Conservation (phyloP, 2,888 invertebrate species). For the Limenitis camilla region DNA sequence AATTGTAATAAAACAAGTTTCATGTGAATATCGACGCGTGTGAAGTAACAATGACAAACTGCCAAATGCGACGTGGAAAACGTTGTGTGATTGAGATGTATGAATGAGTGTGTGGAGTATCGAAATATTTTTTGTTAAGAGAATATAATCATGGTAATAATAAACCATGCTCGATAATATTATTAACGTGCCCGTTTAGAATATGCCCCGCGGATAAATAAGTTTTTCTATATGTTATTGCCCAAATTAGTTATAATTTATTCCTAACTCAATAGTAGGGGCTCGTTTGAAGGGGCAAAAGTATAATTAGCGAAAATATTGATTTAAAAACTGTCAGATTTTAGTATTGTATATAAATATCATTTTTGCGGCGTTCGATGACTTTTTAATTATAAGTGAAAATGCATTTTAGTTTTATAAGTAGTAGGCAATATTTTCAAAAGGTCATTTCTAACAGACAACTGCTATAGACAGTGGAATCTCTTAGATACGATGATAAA, state of each 20-base stretch:
- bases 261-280: slow-evolving; percentile 29
- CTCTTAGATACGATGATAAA: slow-evolving; percentile 72
- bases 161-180: slow-evolving; percentile 64
- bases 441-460: slow-evolving; percentile 67
- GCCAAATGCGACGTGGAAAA: slow-evolving; percentile 58
- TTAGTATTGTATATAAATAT: slow-evolving; percentile 71
- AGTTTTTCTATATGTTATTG: slow-evolving; percentile 17
- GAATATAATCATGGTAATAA: slow-evolving; percentile 62
- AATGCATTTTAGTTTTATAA: slow-evolving; percentile 74
- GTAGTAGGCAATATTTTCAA: slow-evolving; percentile 73
- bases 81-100: slow-evolving; percentile 30
- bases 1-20: slow-evolving; percentile 42
- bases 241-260: slow-evolving; percentile 23
- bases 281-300: slow-evolving; percentile 52
- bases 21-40: slow-evolving; percentile 62
- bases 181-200: slow-evolving; percentile 47
- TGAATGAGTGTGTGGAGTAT: slow-evolving; percentile 27
- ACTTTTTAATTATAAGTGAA: slow-evolving; percentile 61
- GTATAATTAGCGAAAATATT: slow-evolving; percentile 53
- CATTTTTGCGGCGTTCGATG: slow-evolving; percentile 68
- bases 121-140: slow-evolving; percentile 58
- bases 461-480: slow-evolving; percentile 65
- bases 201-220: slow-evolving; percentile 43
- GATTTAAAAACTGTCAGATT: slow-evolving; percentile 58
- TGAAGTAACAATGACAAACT: slow-evolving; percentile 59